Conservation (phyloP, 2,797 vertebrate genomes). For the Mormyrops attenuatus region DNA sequence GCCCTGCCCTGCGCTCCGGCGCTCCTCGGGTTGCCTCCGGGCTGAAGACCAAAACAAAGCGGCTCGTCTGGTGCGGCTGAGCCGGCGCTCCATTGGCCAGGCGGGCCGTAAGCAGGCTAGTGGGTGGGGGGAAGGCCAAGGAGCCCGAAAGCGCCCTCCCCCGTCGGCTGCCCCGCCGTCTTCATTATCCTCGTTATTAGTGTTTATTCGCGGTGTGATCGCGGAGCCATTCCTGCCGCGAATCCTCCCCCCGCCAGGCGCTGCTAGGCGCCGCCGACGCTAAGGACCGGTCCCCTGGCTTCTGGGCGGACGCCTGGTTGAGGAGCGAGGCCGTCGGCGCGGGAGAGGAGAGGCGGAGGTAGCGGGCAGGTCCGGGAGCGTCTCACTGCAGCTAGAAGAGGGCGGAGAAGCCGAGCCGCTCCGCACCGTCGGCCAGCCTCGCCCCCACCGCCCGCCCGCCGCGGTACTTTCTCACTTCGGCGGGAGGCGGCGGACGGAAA, state of each 20-base stretch:
- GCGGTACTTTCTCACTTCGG: not conserved
- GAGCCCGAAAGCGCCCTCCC: not conserved
- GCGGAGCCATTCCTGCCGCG: not conserved
- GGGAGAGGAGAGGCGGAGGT: not conserved
- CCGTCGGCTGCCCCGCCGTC: not conserved
- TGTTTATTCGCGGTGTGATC: not conserved
- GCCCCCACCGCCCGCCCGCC: too few species aligned
- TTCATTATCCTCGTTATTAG: not conserved
- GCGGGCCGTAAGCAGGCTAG: not conserved
- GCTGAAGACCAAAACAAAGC: constrained; percentile 17
- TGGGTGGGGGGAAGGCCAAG: not conserved
- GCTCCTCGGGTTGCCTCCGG: constrained; percentile 12
- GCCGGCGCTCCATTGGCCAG: constrained; percentile 8
- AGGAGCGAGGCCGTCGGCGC: not conserved
- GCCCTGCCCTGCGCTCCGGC: not conserved
- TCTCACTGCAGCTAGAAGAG: not conserved
- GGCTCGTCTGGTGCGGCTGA: not conserved
- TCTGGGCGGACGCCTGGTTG: constrained; percentile 13
- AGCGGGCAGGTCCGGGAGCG: constrained; percentile 18
- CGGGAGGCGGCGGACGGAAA: not conserved
- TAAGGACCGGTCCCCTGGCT: not conserved
- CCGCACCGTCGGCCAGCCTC: not conserved
- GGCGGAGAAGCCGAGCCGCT: not conserved
- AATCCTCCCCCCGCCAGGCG: not conserved
- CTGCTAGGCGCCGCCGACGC: not conserved